Evolutionary conservation across 2,797 vertebrate species (phyloP).

Genomic region (Etheostoma nigrum): DNA sequence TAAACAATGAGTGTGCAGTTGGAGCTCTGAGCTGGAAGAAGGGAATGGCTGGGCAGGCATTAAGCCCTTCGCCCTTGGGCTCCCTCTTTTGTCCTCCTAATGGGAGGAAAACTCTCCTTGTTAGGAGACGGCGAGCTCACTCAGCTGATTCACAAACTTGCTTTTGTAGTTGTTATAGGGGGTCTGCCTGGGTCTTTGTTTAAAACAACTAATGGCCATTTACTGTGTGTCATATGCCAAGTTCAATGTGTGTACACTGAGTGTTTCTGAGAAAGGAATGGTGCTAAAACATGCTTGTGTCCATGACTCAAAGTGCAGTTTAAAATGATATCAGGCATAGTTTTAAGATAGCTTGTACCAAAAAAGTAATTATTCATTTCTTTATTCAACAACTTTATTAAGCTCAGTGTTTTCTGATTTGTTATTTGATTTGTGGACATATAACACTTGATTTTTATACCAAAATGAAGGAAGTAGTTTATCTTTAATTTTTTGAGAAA

Average conservation of each 20-base stretch:
- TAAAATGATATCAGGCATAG: background rate
- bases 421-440: background rate
- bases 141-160: background rate
- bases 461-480: too few species aligned
- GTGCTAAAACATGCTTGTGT: background rate
- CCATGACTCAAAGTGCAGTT: background rate
- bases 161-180: conserved; percentile 30
- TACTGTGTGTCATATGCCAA: conserved; percentile 57
- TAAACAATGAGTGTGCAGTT: conserved; percentile 61
- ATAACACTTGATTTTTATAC: background rate
- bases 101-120: conserved; percentile 72
- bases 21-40: background rate
- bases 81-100: conserved; percentile 73
- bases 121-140: background rate
- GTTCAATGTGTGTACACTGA: conserved; percentile 66
- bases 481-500: background rate
- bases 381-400: background rate
- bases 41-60: conserved; percentile 19
- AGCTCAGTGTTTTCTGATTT: background rate
- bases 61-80: conserved; percentile 44
- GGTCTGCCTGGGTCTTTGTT: conserved; percentile 66
- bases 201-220: conserved; percentile 62
- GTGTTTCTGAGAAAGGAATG: background rate
- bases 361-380: background rate
- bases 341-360: background rate